Conservation (phyloP, 2,888 invertebrate genomes). For the Suillia variegata region DNA sequence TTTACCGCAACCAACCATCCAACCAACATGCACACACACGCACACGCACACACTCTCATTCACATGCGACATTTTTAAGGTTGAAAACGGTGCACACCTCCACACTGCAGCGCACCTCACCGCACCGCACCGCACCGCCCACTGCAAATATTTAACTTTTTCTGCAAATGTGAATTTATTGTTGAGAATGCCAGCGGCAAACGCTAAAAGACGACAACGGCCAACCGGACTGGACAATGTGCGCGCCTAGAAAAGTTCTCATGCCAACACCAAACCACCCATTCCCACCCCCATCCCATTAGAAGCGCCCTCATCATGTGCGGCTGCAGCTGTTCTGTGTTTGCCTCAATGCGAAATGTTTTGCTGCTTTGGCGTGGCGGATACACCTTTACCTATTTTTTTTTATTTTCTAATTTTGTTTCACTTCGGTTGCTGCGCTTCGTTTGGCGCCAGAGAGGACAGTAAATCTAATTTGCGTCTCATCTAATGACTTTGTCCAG, state of each 20-base stretch:
- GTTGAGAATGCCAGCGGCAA: constrained; percentile 37
- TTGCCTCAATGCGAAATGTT: too few species aligned
- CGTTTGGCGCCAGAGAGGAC: constrained; percentile 46
- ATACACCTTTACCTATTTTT: too few species aligned
- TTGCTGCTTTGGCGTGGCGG: too few species aligned
- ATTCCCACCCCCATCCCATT: too few species aligned
- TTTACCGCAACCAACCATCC: constrained; percentile 32
- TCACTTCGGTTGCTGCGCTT: constrained; percentile 30
- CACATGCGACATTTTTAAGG: constrained; percentile 33
- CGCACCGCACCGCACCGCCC: too few species aligned
- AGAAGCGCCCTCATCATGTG: too few species aligned
- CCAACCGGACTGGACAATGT: constrained; percentile 21
- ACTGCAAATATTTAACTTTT: constrained; percentile 55
- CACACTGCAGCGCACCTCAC: too few species aligned
- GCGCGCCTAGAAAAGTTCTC: too few species aligned
- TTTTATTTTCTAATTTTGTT: too few species aligned
- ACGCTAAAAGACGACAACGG: constrained; percentile 28
- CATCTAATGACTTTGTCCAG: constrained; percentile 57
- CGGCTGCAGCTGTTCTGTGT: constrained; percentile 13
- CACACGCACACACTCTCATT: constrained; percentile 16
- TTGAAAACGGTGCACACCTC: constrained; percentile 39
- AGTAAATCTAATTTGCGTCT: constrained; percentile 60
- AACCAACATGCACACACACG: constrained; percentile 18
- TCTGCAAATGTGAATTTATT: constrained; percentile 58
- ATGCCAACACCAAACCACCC: too few species aligned